Evolutionary conservation across 2,113 vertebrate species (phyloP), one percentile per base, ranked within the genome.

Genomic region (Phoenicopterus ruber): DNA sequence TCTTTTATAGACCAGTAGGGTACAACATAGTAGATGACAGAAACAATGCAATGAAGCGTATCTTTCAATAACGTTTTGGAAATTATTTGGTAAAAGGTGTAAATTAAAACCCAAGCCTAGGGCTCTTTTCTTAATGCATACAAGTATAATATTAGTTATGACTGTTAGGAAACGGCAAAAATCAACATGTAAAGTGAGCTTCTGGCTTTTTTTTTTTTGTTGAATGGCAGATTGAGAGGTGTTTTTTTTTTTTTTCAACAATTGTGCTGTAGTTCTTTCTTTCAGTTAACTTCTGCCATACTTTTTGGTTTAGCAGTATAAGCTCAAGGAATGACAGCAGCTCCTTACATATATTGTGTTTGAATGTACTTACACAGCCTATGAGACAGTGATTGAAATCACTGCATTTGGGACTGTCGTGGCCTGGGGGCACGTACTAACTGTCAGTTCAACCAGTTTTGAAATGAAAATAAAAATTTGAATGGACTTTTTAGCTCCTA

Each of bases 331-430:
- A 7, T 26, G 62, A 6, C 49, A 77, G 87, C 47, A 88, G 44
- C 40, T 65, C 57, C 36, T 85, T 57, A 2, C 31, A 2, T 50
- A 17, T 4, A 6, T 13, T 0, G 0, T 31, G 29, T 34, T 54
- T 36, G 58, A 44, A 50, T 25, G 66, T 46, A 42, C 36, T 50
- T 59, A 25, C 6, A 11, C 46, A 54, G 46, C 22, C 10, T 8
- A 0, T 10, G 46, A 78, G 42, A 11, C 21, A 31, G 0, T 6
- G 36, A 17, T 66, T 71, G 55, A 31, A 83, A 49, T 61, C 15
- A 8, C 54, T 76, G 44, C 29, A 2, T 71, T 50, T 67, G 79
- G 69, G 73, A 29, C 47, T 71, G 52, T 36, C 46, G 2, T 1
- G 7, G 47, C 47, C 73, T 63, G 52, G 66, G 54, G 54, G 12